These are phyloP conservation scores for Formica selysi DNA, from an alignment of 1,140 invertebrate species.

Conservation along the genomic window DNA sequence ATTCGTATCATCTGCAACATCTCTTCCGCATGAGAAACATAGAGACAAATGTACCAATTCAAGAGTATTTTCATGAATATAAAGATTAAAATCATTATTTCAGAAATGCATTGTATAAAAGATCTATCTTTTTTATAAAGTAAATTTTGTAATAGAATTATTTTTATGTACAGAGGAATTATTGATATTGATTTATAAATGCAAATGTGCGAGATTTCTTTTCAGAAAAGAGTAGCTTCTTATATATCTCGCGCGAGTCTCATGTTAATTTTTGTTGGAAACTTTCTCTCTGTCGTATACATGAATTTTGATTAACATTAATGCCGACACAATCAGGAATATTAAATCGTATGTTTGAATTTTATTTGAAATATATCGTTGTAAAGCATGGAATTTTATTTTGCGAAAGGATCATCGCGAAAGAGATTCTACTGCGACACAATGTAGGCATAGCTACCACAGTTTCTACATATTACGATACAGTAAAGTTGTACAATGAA, in stretches of 20 bases:
- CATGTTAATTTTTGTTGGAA: constrained; percentile 24
- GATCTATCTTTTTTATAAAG: neutral
- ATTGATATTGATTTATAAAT: constrained; percentile 50
- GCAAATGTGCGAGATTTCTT: neutral
- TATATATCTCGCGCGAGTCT: constrained; percentile 6
- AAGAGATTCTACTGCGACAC: constrained; percentile 9
- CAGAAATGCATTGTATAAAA: constrained; percentile 16
- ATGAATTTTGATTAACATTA: constrained; percentile 22
- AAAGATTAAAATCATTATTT: constrained; percentile 52
- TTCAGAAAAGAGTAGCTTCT: neutral
- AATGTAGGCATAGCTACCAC: constrained; percentile 49
- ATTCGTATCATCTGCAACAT: neutral
- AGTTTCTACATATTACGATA: constrained; percentile 43
- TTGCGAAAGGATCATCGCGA: neutral
- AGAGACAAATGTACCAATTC: constrained; percentile 39
- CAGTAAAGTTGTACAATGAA: constrained; percentile 47
- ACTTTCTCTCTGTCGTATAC: neutral
- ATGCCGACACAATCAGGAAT: constrained; percentile 10
- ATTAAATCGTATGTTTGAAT: constrained; percentile 54
- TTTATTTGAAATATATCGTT: constrained; percentile 43
- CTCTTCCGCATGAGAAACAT: neutral
- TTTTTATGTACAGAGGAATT: constrained; percentile 1
- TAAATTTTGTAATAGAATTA: constrained; percentile 41
- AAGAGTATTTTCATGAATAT: constrained; percentile 50
- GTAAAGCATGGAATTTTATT: constrained; percentile 44